Evolutionary conservation across 1,140 invertebrate species (phyloP).

Genomic region (Vanessa tameamea): DNA sequence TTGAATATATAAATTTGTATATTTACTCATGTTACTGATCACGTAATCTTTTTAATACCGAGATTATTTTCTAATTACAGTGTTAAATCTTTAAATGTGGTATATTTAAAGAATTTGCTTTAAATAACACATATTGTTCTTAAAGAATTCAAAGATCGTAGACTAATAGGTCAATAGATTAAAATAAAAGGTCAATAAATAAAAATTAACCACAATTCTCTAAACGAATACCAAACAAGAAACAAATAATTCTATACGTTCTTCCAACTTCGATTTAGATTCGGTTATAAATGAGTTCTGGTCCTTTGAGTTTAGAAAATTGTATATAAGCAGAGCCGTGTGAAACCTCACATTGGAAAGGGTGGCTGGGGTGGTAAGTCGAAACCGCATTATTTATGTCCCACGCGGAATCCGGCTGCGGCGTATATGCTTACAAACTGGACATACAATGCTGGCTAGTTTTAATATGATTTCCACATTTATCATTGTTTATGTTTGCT

Average conservation of each 20-base stretch:
- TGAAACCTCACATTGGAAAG: conserved; percentile 25
- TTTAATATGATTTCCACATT: conserved; percentile 11
- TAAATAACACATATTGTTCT: no score
- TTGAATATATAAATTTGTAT: no score
- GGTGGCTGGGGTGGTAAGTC: conserved; percentile 22
- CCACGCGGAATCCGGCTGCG: conserved; percentile 15
- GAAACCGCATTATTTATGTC: conserved; percentile 32
- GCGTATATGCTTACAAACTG: conserved; percentile 18
- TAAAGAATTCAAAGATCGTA: no score
- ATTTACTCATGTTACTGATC: no score
- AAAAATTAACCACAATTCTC: no score
- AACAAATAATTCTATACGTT: neutral
- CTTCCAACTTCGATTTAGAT: conserved; percentile 6
- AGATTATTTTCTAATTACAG: no score
- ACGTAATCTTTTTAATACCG: no score
- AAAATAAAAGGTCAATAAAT: no score
- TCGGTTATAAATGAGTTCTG: conserved; percentile 14
- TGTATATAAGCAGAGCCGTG: conserved; percentile 25
- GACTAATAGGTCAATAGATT: no score
- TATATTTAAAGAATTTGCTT: no score
- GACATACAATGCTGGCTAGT: conserved; percentile 5
- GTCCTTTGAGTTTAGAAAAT: conserved; percentile 25
- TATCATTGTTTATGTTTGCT: neutral
- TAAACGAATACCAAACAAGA: neutral
- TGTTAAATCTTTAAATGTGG: no score